phyloP scores from a whole-genome alignment of 2,113 vertebrate species.

The Tachysurus fulvidraco region DNA sequence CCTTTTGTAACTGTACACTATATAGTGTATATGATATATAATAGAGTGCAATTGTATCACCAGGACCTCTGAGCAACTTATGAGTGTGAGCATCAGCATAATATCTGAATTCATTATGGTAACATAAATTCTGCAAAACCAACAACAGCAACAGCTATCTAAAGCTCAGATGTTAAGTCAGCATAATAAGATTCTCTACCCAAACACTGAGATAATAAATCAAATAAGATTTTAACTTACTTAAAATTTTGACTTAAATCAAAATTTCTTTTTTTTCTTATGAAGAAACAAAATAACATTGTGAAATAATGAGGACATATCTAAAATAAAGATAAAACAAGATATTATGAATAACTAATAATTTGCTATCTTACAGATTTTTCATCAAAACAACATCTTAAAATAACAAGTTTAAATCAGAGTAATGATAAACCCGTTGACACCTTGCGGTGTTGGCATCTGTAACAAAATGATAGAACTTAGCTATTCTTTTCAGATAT shows the following conservation, averaged over 20 bases:
- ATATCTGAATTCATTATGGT: no score
- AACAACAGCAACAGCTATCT: no score
- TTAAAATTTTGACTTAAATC: background rate
- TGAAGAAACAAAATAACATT: background rate
- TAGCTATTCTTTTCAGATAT: background rate
- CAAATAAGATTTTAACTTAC: background rate
- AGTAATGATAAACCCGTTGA: background rate
- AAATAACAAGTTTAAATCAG: background rate
- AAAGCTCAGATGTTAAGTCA: background rate
- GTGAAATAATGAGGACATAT: background rate
- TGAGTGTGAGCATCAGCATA: no score
- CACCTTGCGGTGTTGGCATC: background rate
- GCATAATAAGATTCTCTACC: background rate
- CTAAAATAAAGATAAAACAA: background rate
- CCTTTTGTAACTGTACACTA: no score
- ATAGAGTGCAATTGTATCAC: no score
- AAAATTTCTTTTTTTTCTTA: background rate
- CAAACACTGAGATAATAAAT: background rate
- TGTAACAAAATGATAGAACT: background rate
- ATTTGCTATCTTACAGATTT: no score
- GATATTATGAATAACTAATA: background rate
- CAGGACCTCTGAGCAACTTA: no score
- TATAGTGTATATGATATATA: no score
- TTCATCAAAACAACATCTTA: background rate
- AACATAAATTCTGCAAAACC: no score